Evolutionary conservation across 1,140 invertebrate genomes (phyloP).

Genomic region (Solen grandis): DNA sequence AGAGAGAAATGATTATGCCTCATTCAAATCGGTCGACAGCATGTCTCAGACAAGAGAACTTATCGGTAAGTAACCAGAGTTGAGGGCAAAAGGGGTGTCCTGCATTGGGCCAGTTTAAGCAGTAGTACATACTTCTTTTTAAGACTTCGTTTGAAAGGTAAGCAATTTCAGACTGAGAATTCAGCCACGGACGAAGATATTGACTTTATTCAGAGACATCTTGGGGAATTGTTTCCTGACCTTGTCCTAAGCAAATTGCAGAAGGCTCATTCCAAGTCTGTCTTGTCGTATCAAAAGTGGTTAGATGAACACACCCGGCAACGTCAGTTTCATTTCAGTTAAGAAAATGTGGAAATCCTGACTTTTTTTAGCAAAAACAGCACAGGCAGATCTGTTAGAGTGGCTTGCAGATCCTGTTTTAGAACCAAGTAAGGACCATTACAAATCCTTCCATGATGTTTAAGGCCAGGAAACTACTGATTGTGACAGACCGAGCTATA

Average conservation of each 20-base stretch:
- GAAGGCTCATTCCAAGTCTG: no score
- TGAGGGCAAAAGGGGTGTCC: constrained; percentile 31
- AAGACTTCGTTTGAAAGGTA: constrained; percentile 34
- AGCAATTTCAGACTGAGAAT: not conserved
- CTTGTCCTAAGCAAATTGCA: no score
- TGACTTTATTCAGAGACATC: constrained; percentile 21
- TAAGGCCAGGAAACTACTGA: constrained; percentile 3
- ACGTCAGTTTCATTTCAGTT: constrained; percentile 28
- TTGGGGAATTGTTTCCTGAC: no score
- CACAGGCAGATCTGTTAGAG: not conserved
- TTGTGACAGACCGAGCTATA: not conserved
- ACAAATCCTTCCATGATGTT: constrained; percentile 1
- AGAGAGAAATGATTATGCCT: constrained; percentile 39
- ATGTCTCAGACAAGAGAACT: no score
- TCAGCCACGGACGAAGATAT: not conserved
- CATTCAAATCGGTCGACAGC: no score
- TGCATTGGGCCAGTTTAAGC: constrained; percentile 31
- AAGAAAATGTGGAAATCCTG: constrained; percentile 25
- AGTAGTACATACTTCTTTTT: constrained; percentile 19
- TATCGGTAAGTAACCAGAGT: constrained; percentile 4
- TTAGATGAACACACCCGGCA: no score
- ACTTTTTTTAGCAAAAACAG: constrained; percentile 4
- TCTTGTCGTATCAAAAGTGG: no score
- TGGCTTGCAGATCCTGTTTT: constrained; percentile 45
- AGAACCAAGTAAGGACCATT: constrained; percentile 17